Evolutionary conservation across 1,140 invertebrate species (phyloP).

Genomic region (Drosophila kurseongensis): DNA sequence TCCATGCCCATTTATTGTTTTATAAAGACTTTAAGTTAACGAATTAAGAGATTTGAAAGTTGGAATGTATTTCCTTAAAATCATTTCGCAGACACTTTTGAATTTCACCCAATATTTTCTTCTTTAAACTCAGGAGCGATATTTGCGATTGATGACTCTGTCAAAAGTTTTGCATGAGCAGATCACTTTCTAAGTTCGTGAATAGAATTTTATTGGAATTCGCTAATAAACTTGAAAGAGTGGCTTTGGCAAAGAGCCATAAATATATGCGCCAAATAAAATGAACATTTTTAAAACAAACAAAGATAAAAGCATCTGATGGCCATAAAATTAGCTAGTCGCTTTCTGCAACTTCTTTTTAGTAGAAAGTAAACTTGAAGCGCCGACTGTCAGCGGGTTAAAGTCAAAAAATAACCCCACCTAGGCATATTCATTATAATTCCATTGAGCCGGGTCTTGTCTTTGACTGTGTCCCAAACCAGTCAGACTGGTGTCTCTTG

Average conservation of each 20-base stretch:
- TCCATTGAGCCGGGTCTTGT: constrained; percentile 32
- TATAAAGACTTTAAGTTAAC: too few species aligned
- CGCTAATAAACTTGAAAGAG: constrained; percentile 6
- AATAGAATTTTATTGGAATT: constrained; percentile 31
- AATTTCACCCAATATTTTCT: background rate
- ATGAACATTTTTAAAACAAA: constrained; percentile 39
- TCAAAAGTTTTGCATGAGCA: background rate
- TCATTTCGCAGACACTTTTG: background rate
- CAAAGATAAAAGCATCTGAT: constrained; percentile 24
- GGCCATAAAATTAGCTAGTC: constrained; percentile 25
- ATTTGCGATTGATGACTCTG: constrained; percentile 4
- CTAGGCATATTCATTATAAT: constrained; percentile 46
- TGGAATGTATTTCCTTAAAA: background rate
- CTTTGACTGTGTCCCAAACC: constrained; percentile 22
- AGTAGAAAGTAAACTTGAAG: constrained; percentile 46
- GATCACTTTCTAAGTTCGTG: constrained; percentile 35
- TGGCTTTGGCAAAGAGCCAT: background rate
- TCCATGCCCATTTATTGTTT: too few species aligned
- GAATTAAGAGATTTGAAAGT: background rate
- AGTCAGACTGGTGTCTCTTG: constrained; percentile 24
- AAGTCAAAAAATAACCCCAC: constrained; percentile 47
- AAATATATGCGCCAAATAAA: constrained; percentile 13
- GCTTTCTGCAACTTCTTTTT: constrained; percentile 27
- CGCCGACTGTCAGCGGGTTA: constrained; percentile 35
- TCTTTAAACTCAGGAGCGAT: background rate